These are phyloP conservation scores for Holotrichia oblita DNA, from an alignment of 1,140 invertebrate species.

Conservation along the genomic window DNA sequence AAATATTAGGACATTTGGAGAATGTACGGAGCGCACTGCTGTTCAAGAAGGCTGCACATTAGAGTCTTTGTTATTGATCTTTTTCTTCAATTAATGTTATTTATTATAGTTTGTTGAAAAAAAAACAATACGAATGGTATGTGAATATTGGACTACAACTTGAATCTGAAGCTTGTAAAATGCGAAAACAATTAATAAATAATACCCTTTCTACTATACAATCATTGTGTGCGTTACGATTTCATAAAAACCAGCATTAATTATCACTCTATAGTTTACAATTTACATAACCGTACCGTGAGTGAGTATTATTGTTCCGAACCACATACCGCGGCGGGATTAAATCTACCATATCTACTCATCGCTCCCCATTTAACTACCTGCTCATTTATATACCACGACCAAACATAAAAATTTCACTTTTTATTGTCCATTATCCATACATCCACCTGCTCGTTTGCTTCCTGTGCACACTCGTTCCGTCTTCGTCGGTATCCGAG, in stretches of 20 bases:
- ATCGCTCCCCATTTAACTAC: constrained; percentile 15
- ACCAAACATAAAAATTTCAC: not conserved
- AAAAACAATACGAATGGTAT: too few species aligned
- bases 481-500: not conserved
- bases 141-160: too few species aligned
- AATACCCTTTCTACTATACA: not conserved
- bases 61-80: too few species aligned
- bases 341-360: constrained; percentile 17
- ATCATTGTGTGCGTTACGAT: not conserved
- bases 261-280: constrained; percentile 1
- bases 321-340: not conserved
- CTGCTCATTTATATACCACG: not conserved
- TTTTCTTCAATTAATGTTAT: too few species aligned
- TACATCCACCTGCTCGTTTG: constrained; percentile 5
- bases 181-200: too few species aligned
- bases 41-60: not conserved
- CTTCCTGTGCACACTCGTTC: not conserved
- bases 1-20: not conserved
- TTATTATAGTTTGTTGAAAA: too few species aligned
- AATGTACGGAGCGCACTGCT: not conserved
- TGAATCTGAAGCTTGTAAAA: too few species aligned
- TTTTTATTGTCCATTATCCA: constrained; percentile 12
- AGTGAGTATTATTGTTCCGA: constrained; percentile 6
- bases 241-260: not conserved
- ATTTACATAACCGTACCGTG: constrained; percentile 4